Evolutionary conservation across 2,888 invertebrate species (phyloP).

Genomic region (Lapara coniferarum): DNA sequence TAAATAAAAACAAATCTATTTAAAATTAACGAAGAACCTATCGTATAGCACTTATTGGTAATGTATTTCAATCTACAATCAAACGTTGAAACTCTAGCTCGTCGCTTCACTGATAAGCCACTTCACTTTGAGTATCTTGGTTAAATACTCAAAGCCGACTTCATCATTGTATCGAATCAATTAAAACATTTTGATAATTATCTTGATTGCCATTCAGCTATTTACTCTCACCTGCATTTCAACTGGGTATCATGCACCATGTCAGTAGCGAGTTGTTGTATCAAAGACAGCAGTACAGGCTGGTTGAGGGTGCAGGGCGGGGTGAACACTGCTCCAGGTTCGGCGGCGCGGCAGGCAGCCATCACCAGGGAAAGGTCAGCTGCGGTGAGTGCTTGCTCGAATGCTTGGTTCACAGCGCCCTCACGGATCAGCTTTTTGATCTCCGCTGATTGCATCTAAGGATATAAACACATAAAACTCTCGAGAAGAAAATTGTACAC

Average conservation of each 20-base stretch:
- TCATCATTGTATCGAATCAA: too few species aligned
- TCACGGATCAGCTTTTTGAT: conserved; percentile 59
- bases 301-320: conserved; percentile 89
- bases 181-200: too few species aligned
- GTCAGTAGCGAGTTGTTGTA: conserved; percentile 97
- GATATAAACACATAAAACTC: neutral
- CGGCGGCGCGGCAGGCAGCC: conserved; percentile 92
- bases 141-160: too few species aligned
- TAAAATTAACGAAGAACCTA: neutral
- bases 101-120: too few species aligned
- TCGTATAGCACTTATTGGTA: too few species aligned
- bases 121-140: too few species aligned
- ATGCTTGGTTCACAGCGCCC: conserved; percentile 91
- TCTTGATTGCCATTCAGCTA: too few species aligned
- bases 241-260: conserved; percentile 89
- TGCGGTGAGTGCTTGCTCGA: conserved; percentile 92
- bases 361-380: conserved; percentile 93
- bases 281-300: conserved; percentile 93
- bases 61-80: too few species aligned
- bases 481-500: too few species aligned
- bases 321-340: conserved; percentile 88
- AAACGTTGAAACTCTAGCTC: too few species aligned
- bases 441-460: conserved; percentile 61
- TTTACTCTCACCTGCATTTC: conserved; percentile 62
- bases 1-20: conserved; percentile 34